Evolutionary conservation across 2,113 vertebrate genomes (phyloP).

Genomic region (Epinephelus cyanopodus): DNA sequence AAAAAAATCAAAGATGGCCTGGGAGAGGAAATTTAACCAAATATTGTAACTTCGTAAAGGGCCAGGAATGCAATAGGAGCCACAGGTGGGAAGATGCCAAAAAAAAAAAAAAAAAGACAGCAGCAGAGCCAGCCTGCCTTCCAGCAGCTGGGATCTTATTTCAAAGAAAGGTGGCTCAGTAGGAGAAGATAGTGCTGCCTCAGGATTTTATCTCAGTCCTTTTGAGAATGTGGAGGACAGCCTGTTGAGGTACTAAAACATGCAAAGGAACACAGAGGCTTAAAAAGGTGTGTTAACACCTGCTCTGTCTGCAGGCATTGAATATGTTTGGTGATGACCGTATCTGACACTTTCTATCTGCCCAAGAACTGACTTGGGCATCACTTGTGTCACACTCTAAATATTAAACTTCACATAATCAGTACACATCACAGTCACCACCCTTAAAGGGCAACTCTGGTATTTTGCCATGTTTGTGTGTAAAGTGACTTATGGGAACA

Average conservation of each 20-base stretch:
- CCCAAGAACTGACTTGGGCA: background rate
- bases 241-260: constrained; percentile 2
- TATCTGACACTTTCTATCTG: constrained; percentile 12
- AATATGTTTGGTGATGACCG: background rate
- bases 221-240: background rate
- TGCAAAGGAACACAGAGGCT: background rate
- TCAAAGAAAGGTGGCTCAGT: background rate
- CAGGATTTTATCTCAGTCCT: background rate
- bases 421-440: background rate
- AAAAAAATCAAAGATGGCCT: background rate
- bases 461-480: too few species aligned
- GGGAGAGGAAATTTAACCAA: background rate
- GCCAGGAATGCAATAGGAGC: background rate
- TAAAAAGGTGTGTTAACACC: constrained; percentile 4
- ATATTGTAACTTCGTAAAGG: background rate
- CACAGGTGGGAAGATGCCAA: background rate
- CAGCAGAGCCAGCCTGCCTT: background rate
- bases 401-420: background rate
- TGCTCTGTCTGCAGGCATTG: background rate
- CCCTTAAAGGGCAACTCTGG: too few species aligned
- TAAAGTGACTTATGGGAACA: too few species aligned
- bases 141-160: background rate
- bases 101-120: background rate
- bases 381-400: background rate
- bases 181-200: background rate